These are phyloP conservation scores for Lasioglossum baleicum DNA, from an alignment of 1,140 invertebrate species.

Conservation along the genomic window DNA sequence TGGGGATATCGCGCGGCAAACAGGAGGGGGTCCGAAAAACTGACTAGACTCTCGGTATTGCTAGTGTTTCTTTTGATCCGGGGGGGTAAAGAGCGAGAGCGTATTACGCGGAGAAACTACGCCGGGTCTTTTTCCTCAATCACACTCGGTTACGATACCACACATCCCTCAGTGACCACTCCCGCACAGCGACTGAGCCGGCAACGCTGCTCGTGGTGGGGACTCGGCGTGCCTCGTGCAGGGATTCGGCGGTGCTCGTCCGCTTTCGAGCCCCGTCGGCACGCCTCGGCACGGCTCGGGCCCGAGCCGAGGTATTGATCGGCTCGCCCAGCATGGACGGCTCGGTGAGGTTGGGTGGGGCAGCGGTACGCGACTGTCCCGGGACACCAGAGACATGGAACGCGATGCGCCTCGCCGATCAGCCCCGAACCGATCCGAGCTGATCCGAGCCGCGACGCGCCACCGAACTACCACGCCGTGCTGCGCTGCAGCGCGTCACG, in stretches of 20 bases:
- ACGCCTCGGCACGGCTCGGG: conserved; percentile 28
- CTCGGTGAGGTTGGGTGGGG: conserved; percentile 67
- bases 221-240: conserved; percentile 68
- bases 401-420: conserved; percentile 14
- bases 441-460: background rate
- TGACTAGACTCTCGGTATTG: conserved; percentile 44
- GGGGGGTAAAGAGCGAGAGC: conserved; percentile 47
- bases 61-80: conserved; percentile 31
- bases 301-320: conserved; percentile 67
- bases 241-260: conserved; percentile 56
- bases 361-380: conserved; percentile 63
- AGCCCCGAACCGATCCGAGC: too few relatives aligned
- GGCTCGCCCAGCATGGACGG: conserved; percentile 62
- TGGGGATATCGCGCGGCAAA: conserved; percentile 31
- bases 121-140: conserved; percentile 63
- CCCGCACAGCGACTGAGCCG: conserved; percentile 79
- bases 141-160: conserved; percentile 71
- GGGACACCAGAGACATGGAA: conserved; percentile 52
- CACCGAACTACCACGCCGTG: too few relatives aligned
- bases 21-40: conserved; percentile 32
- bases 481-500: too few relatives aligned
- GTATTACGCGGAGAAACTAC: conserved; percentile 64
- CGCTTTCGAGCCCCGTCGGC: conserved; percentile 44
- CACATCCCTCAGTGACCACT: conserved; percentile 79
- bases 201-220: conserved; percentile 71